These are phyloP conservation scores for Saccostrea cuccullata DNA, from an alignment of 1,140 invertebrate genomes.

Conservation along the genomic window DNA sequence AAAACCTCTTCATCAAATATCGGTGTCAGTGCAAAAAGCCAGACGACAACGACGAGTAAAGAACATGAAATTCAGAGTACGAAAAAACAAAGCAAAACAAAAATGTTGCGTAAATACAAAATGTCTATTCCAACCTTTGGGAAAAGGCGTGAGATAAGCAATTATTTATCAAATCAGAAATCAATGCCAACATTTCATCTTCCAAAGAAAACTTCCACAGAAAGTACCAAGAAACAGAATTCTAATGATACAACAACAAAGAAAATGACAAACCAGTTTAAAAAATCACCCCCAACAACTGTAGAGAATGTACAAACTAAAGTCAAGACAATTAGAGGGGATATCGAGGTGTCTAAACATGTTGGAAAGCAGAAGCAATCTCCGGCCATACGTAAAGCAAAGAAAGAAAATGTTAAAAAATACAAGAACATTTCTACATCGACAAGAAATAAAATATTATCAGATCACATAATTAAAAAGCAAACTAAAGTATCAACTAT, in stretches of 20 bases:
- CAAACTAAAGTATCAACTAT: not conserved
- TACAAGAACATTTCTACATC: not conserved
- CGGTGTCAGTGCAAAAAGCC: not conserved
- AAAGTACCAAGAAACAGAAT: not conserved
- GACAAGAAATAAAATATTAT: too few relatives aligned
- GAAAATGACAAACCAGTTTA: not conserved
- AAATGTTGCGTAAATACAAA: not conserved
- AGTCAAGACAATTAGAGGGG: not conserved
- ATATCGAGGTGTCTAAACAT: not conserved
- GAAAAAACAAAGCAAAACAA: not conserved
- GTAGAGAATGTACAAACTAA: not conserved
- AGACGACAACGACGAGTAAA: not conserved
- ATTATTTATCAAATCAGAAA: slow-evolving; percentile 2
- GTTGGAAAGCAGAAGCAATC: not conserved
- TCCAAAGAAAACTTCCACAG: not conserved
- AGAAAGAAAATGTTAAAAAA: not conserved
- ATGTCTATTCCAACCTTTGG: not conserved
- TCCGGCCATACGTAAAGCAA: not conserved
- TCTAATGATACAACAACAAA: not conserved
- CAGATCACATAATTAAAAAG: not conserved
- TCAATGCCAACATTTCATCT: not conserved
- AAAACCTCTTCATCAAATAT: not conserved
- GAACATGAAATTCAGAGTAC: not conserved
- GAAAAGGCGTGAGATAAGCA: not conserved
- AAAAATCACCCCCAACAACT: not conserved